These are phyloP conservation scores for Hirtodrosophila histrioides DNA, from an alignment of 2,888 invertebrate genomes.

Conservation along the genomic window DNA sequence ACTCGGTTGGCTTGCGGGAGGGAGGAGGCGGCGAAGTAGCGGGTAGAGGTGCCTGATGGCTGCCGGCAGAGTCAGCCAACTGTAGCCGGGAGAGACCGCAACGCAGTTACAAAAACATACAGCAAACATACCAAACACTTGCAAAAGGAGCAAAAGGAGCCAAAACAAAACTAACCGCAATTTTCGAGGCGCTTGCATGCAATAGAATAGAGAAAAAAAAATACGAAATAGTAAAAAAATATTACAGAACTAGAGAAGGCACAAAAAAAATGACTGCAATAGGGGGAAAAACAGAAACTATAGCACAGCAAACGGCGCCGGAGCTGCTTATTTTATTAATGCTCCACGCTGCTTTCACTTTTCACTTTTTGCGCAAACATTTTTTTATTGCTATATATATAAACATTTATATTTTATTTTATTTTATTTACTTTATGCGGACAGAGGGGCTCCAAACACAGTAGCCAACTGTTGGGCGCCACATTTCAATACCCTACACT, in stretches of 20 bases:
- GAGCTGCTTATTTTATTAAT: constrained; percentile 70
- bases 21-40: not conserved
- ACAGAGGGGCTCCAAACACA: constrained; percentile 23
- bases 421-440: constrained; percentile 60
- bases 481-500: constrained; percentile 12
- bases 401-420: constrained; percentile 60
- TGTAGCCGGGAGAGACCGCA: constrained; percentile 61
- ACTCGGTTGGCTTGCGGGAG: constrained; percentile 5
- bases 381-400: constrained; percentile 37
- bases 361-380: constrained; percentile 41
- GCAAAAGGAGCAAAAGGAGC: constrained; percentile 40
- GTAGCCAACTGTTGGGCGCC: constrained; percentile 48
- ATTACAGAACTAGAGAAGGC: not conserved
- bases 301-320: constrained; percentile 39
- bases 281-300: constrained; percentile 15
- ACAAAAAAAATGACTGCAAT: constrained; percentile 7
- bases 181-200: constrained; percentile 79
- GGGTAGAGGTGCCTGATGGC: constrained; percentile 13
- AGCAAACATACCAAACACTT: constrained; percentile 45
- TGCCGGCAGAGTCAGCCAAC: constrained; percentile 52
- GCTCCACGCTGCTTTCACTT: constrained; percentile 55
- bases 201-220: constrained; percentile 49
- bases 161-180: constrained; percentile 74
- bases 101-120: constrained; percentile 66
- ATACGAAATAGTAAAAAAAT: constrained; percentile 14